Percentiles rank a stretch among this genome's conserved stretches.
phyloP scores from a whole-genome alignment of 2,797 vertebrate genomes.

The Perdix hodgsoniae region DNA sequence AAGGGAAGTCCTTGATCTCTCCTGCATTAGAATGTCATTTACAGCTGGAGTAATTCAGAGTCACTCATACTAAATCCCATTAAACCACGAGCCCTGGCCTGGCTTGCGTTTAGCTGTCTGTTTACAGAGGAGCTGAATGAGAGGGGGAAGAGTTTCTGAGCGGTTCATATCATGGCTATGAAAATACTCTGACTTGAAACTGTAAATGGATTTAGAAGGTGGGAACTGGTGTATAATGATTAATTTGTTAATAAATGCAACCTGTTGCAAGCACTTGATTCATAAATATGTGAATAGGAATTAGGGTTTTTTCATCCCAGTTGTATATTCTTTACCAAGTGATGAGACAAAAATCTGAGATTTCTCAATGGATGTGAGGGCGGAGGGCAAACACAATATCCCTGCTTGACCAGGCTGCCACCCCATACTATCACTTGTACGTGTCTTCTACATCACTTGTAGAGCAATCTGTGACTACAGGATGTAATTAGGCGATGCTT shows the following conservation, averaged over 20 bases:
- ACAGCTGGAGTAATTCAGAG: not conserved
- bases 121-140: not conserved
- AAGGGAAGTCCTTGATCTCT: not conserved
- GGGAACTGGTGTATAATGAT: not conserved
- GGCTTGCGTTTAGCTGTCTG: not conserved
- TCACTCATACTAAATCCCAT: not conserved
- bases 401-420: not conserved
- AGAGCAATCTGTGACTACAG: not conserved
- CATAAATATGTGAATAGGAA: not conserved
- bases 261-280: not conserved
- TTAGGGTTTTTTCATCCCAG: accelerated
- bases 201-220: not conserved
- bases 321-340: not conserved
- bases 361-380: not conserved
- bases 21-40: not conserved
- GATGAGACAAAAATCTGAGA: not conserved
- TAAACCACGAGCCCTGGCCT: not conserved
- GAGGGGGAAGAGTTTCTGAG: not conserved
- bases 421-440: not conserved
- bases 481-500: not conserved
- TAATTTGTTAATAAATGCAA: not conserved
- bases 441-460: not conserved
- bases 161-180: not conserved
- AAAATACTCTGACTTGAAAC: not conserved
- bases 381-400: not conserved